Evolutionary conservation across 2,888 invertebrate species (phyloP).

Genomic region (Mantis religiosa): DNA sequence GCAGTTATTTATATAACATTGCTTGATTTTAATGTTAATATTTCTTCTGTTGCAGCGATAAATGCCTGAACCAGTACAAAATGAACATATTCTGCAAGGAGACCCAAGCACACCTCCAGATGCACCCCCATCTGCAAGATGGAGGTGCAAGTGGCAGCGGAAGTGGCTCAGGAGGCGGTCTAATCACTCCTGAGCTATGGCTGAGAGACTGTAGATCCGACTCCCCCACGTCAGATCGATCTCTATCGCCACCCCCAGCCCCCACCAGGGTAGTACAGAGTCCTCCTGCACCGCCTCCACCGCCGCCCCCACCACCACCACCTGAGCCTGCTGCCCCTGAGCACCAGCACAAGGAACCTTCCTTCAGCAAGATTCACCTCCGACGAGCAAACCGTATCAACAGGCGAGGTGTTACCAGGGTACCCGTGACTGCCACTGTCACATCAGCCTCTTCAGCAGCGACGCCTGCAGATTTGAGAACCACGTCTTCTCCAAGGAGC

Average conservation of each 20-base stretch:
- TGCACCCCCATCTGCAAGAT: conserved; percentile 64
- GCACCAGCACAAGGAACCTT: not conserved
- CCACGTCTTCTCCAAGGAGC: conserved; percentile 29
- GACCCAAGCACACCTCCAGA: conserved; percentile 85
- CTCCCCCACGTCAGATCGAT: conserved; percentile 49
- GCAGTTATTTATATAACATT: too few species aligned
- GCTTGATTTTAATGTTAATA: too few species aligned
- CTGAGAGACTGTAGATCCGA: conserved; percentile 71
- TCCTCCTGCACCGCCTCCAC: conserved; percentile 32
- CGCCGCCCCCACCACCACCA: conserved; percentile 41
- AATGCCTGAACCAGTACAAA: conserved; percentile 92
- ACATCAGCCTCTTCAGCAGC: conserved; percentile 51
- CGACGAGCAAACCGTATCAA: conserved; percentile 42
- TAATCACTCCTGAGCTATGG: conserved; percentile 89
- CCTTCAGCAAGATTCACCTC: not conserved
- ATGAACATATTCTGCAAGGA: conserved; percentile 95
- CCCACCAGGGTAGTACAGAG: conserved; percentile 36
- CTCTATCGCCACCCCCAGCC: conserved; percentile 32
- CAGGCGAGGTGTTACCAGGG: not conserved
- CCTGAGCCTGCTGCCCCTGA: conserved; percentile 35
- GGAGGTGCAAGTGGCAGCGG: conserved; percentile 30
- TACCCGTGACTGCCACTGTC: conserved; percentile 22
- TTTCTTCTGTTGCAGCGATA: conserved; percentile 64
- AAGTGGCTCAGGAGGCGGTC: conserved; percentile 28
- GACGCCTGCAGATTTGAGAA: conserved; percentile 37